A percentile compares a stretch with the other conserved stretches of the same genome.
Conservation (phyloP, 2,797 vertebrate species). For the Liasis olivaceus region DNA sequence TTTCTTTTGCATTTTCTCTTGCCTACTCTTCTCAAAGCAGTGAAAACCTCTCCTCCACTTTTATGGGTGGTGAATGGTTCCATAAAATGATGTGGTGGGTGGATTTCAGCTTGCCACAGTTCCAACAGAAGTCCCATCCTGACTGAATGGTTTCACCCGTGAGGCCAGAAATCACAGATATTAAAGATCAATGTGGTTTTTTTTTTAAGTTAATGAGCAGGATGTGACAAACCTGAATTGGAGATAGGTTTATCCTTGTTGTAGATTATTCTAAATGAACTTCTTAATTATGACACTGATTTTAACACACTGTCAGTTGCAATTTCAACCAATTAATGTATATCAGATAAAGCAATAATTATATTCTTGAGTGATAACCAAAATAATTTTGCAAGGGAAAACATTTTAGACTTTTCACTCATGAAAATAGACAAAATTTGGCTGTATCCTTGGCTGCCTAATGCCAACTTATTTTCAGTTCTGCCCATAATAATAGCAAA, state of each 20-base stretch:
- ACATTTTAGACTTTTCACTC: background rate
- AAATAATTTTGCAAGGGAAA: background rate
- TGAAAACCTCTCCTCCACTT: background rate
- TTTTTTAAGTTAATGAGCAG: background rate
- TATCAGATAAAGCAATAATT: background rate
- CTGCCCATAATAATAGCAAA: background rate
- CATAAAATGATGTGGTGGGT: background rate
- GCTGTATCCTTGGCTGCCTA: background rate
- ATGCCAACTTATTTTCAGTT: background rate
- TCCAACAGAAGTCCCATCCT: background rate
- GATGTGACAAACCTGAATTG: background rate
- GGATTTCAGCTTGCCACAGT: background rate
- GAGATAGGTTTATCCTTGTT: background rate
- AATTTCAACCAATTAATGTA: constrained; percentile 40
- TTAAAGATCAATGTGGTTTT: background rate
- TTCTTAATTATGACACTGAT: background rate
- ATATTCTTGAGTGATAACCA: background rate
- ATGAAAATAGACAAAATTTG: constrained; percentile 21
- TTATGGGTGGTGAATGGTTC: background rate
- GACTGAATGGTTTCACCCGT: background rate
- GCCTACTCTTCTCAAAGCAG: background rate
- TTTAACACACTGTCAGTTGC: background rate
- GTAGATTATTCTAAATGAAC: background rate
- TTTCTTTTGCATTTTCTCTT: background rate
- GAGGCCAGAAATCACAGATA: background rate